Evolutionary conservation across 2,113 vertebrate species (phyloP).

Genomic region (Calyptomena viridis): DNA sequence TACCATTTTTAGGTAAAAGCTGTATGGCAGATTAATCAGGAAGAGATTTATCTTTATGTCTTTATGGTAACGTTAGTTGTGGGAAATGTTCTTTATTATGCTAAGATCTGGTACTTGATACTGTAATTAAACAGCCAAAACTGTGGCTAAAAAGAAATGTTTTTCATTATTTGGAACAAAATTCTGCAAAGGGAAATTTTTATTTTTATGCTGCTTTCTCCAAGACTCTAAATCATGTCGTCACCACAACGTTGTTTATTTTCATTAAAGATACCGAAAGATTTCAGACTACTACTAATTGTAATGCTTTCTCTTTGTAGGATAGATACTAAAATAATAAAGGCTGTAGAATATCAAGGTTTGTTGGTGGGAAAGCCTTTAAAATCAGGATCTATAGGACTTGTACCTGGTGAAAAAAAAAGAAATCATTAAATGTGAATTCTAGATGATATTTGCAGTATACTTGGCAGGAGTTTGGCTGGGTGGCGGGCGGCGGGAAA

Average conservation of each 20-base stretch:
- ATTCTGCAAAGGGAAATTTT: neutral
- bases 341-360: neutral
- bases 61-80: neutral
- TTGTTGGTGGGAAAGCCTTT: neutral
- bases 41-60: neutral
- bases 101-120: neutral
- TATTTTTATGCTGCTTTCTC: neutral
- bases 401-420: neutral
- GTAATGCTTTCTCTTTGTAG: neutral
- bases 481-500: rapidly evolving
- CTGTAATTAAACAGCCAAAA: neutral
- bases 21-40: neutral
- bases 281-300: neutral
- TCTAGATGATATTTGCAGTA: neutral
- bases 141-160: neutral
- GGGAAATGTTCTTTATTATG: neutral
- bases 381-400: neutral
- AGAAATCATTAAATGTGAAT: neutral
- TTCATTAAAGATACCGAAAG: neutral
- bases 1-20: neutral
- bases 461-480: neutral
- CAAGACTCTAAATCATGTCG: neutral
- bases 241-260: neutral
- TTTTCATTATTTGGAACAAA: neutral
- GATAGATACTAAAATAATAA: neutral